Percentiles rank a stretch among this genome's conserved stretches.
phyloP scores from a whole-genome alignment of 2,113 vertebrate species.

The Engraulis encrasicolus region DNA sequence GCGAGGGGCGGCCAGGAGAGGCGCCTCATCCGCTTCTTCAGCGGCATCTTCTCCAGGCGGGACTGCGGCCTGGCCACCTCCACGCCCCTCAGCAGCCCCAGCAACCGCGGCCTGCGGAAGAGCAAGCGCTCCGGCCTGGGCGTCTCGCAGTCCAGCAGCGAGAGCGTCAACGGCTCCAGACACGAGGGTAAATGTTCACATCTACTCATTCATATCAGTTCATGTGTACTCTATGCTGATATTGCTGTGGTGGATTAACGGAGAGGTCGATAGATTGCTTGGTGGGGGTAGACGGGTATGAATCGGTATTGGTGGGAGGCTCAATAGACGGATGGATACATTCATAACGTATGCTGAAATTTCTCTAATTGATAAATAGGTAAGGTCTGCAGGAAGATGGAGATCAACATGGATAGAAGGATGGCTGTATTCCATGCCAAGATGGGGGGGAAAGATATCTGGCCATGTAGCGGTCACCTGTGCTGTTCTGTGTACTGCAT shows the following conservation, averaged over 20 bases:
- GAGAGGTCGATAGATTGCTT: too few species aligned
- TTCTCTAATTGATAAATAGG: too few species aligned
- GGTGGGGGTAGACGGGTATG: too few species aligned
- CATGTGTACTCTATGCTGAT: background rate
- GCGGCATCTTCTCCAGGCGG: slow-evolving; percentile 87
- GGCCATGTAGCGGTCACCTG: too few species aligned
- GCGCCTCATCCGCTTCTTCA: slow-evolving; percentile 87
- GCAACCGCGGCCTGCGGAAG: slow-evolving; percentile 62
- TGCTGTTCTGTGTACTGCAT: too few species aligned
- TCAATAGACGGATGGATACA: too few species aligned
- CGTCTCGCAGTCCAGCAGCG: slow-evolving; percentile 79
- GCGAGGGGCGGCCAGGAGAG: slow-evolving; percentile 71
- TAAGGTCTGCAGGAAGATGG: too few species aligned
- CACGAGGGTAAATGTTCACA: slow-evolving; percentile 76
- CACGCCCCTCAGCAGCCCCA: slow-evolving; percentile 71
- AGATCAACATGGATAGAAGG: too few species aligned
- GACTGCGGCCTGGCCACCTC: slow-evolving; percentile 62
- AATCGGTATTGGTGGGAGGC: too few species aligned
- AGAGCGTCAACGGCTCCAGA: slow-evolving; percentile 83
- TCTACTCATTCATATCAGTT: too few species aligned
- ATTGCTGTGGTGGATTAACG: background rate
- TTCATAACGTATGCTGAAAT: too few species aligned
- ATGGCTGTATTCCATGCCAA: background rate
- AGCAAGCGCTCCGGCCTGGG: slow-evolving; percentile 63
- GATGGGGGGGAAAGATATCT: background rate